phyloP scores from a whole-genome alignment of 2,888 invertebrate genomes.

The Anarsia innoxiella region DNA sequence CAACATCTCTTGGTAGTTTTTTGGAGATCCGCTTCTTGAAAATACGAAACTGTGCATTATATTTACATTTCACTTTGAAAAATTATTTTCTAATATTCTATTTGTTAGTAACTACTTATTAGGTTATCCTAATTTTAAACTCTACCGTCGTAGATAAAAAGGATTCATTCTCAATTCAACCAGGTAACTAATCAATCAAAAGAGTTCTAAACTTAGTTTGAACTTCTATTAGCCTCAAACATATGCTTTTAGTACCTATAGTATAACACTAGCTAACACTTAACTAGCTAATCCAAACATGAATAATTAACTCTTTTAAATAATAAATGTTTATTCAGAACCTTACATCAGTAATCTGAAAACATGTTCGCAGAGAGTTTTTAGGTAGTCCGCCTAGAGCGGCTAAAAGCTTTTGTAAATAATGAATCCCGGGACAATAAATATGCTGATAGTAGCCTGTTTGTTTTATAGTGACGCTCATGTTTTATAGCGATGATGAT shows the following conservation, averaged over 20 bases:
- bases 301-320: background rate
- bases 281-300: background rate
- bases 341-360: background rate
- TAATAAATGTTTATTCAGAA: background rate
- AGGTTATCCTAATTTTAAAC: background rate
- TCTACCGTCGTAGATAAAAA: background rate
- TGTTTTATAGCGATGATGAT: constrained; percentile 3
- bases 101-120: background rate
- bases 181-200: background rate
- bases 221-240: background rate
- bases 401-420: constrained; percentile 24
- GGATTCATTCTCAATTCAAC: background rate
- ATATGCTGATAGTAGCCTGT: constrained; percentile 4
- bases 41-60: background rate
- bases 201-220: background rate
- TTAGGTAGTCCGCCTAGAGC: background rate
- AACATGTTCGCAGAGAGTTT: background rate
- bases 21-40: constrained; percentile 18
- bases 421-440: constrained; percentile 13
- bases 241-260: background rate
- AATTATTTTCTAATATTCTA: background rate
- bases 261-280: background rate
- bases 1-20: constrained; percentile 30
- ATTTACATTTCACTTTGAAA: background rate
- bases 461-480: constrained; percentile 1